A percentile compares a stretch with the other conserved stretches of the same genome.
These are phyloP conservation scores for Chymomyza costata DNA, from an alignment of 1,140 invertebrate genomes.

Conservation along the genomic window DNA sequence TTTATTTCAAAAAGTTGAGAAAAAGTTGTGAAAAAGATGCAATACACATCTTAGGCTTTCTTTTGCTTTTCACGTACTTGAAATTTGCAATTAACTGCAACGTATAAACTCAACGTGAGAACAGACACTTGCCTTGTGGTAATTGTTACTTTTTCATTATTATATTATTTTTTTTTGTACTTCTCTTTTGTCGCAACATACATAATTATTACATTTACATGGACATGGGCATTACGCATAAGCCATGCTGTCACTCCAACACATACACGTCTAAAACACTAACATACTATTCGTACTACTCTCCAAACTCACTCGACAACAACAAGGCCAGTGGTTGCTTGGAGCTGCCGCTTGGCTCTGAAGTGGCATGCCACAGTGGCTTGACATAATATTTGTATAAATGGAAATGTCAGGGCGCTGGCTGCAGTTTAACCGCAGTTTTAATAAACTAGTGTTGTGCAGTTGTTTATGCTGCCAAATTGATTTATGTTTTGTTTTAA, in stretches of 20 bases:
- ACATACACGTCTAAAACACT: too few species aligned
- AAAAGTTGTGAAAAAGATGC: too few species aligned
- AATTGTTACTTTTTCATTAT: not conserved
- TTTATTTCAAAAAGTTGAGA: too few species aligned
- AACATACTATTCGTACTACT: too few species aligned
- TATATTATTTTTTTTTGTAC: too few species aligned
- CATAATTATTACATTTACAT: constrained; percentile 66
- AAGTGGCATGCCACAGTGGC: constrained; percentile 34
- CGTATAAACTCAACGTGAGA: too few species aligned
- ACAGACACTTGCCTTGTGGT: constrained; percentile 31
- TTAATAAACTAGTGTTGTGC: too few species aligned
- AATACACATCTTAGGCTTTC: too few species aligned
- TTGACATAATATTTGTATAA: constrained; percentile 55
- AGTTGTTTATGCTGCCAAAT: constrained; percentile 55
- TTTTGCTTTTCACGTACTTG: too few species aligned
- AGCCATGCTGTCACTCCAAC: constrained; percentile 29
- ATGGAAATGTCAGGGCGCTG: constrained; percentile 49
- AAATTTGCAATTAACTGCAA: too few species aligned
- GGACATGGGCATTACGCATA: constrained; percentile 66
- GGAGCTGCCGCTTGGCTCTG: constrained; percentile 5
- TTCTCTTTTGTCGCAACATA: constrained; percentile 16
- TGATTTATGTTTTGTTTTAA: constrained; percentile 61
- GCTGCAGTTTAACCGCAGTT: constrained; percentile 6
- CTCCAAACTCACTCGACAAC: too few species aligned
- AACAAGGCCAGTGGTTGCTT: constrained; percentile 39